Conservation (phyloP, 1,140 invertebrate species). For the Rhagoletis pomonella region DNA sequence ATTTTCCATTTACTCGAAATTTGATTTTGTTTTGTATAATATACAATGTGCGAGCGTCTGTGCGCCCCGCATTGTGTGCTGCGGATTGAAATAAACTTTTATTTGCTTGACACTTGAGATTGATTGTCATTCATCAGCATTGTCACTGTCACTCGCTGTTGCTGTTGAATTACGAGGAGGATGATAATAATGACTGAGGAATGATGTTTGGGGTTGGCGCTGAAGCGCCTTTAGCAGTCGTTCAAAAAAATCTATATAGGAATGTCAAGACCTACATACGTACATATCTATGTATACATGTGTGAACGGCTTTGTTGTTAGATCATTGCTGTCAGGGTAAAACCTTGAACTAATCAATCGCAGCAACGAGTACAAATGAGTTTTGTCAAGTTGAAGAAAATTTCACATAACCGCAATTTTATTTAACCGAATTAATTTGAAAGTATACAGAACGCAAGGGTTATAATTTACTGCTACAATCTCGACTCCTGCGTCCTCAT, state of each 20-base stretch:
- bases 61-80: constrained; percentile 53
- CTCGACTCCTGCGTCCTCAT: too few relatives aligned
- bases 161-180: constrained; percentile 31
- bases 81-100: constrained; percentile 70
- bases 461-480: too few relatives aligned
- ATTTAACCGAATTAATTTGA: constrained; percentile 46
- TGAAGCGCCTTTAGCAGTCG: constrained; percentile 4
- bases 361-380: constrained; percentile 35
- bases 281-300: neutral
- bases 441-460: too few relatives aligned
- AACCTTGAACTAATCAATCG: constrained; percentile 42
- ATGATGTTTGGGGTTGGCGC: constrained; percentile 14
- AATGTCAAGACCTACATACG: neutral
- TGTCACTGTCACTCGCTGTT: constrained; percentile 50
- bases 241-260: constrained; percentile 32
- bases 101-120: constrained; percentile 74
- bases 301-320: neutral
- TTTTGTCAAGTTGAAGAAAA: constrained; percentile 23
- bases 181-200: constrained; percentile 55
- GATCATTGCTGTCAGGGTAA: constrained; percentile 8
- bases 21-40: constrained; percentile 63
- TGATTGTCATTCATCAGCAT: constrained; percentile 73
- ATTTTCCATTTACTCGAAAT: constrained; percentile 56
- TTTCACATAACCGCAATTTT: constrained; percentile 34
- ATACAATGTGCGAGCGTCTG: neutral